Percentiles rank a stretch among this genome's conserved stretches.
Conservation (phyloP, 2,888 invertebrate genomes). For the Acleris holmiana region DNA sequence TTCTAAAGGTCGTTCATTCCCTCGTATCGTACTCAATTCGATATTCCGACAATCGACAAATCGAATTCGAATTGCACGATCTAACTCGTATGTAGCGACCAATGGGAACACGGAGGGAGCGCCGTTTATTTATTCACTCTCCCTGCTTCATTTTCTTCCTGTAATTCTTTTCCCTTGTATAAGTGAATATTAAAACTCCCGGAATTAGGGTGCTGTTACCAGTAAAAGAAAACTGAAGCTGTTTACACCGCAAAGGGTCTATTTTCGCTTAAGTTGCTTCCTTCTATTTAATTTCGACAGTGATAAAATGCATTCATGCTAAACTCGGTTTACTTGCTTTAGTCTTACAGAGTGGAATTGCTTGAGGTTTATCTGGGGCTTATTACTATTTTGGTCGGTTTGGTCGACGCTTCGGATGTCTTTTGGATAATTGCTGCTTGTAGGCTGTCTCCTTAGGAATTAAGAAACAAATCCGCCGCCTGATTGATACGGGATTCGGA, state of each 20-base stretch:
- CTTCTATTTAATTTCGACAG: constrained; percentile 58
- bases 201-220: constrained; percentile 58
- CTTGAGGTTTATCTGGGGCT: constrained; percentile 9
- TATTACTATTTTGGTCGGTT: constrained; percentile 5
- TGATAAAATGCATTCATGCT: neutral
- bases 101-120: constrained; percentile 62
- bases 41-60: constrained; percentile 66
- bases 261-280: constrained; percentile 45
- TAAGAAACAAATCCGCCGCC: constrained; percentile 79
- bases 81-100: constrained; percentile 71
- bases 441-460: constrained; percentile 79
- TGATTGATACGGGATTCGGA: constrained; percentile 72
- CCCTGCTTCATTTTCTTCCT: constrained; percentile 79
- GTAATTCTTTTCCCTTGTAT: constrained; percentile 81
- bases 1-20: constrained; percentile 69
- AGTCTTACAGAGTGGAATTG: constrained; percentile 3
- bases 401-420: constrained; percentile 29
- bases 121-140: constrained; percentile 76
- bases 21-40: constrained; percentile 54
- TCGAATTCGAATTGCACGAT: constrained; percentile 73
- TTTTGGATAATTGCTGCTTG: constrained; percentile 80
- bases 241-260: constrained; percentile 48
- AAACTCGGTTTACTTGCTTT: constrained; percentile 6
- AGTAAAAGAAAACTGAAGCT: constrained; percentile 48
- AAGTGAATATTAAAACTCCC: constrained; percentile 79